phyloP scores from a whole-genome alignment of 2,113 vertebrate genomes.

The Eretmochelys imbricata region DNA sequence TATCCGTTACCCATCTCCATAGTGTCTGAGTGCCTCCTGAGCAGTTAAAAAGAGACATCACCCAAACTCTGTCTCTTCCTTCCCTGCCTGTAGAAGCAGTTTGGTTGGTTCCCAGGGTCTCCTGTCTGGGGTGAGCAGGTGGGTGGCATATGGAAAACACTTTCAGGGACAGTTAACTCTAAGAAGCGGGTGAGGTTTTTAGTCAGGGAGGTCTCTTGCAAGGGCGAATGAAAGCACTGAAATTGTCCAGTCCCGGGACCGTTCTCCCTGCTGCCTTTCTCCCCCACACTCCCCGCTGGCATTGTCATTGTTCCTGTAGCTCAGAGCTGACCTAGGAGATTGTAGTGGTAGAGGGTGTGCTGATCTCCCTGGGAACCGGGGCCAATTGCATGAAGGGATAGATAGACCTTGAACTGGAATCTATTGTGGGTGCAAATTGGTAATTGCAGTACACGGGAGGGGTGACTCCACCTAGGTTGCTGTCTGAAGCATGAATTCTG shows the following conservation, averaged over 20 bases:
- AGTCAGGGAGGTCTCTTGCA: not conserved
- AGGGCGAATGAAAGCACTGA: no score
- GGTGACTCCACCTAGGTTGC: not conserved
- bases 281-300: rapidly evolving
- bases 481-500: not conserved
- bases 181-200: not conserved
- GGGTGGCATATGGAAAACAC: not conserved
- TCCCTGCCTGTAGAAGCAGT: not conserved
- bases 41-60: not conserved
- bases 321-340: not conserved
- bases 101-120: not conserved
- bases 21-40: not conserved
- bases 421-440: not conserved
- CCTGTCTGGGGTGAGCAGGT: no score
- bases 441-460: not conserved
- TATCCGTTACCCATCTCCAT: not conserved
- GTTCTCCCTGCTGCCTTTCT: not conserved
- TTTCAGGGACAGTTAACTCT: not conserved
- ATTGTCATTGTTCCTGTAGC: not conserved
- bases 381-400: not conserved
- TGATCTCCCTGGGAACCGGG: not conserved
- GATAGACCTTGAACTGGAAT: not conserved
- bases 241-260: not conserved
- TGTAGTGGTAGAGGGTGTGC: not conserved
- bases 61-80: not conserved